Evolutionary conservation across 2,113 vertebrate species (phyloP), one percentile per base, ranked within the genome.

Genomic region (Seriola dumerili): DNA sequence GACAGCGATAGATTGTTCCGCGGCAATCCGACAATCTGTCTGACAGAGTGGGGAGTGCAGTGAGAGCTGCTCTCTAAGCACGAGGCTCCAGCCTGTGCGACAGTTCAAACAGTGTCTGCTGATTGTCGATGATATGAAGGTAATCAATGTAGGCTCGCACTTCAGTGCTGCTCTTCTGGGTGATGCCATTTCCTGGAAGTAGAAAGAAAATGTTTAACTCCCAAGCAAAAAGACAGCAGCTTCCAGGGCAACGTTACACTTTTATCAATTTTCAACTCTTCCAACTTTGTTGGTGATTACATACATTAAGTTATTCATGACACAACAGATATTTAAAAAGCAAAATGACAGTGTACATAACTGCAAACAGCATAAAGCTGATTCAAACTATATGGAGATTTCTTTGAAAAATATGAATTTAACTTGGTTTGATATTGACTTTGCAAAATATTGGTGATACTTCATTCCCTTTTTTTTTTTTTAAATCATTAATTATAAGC

Each of bases 41-140:
- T 54, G 71, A 63, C 64, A 42, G 21, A 36, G 67, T 23, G 75
- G 63, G 54, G 12, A 64, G 83, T 32, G 29, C 59, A 55, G 66
- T 16, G 5, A 52, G 66, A 80, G 79, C 34, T 54, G 54, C 50
- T 55, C 34, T 86, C 95, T 96, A 99, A 29, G 67, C 89, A 13
- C 97, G 96, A 0, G 98, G 98, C 94, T 99, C 98, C 86, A 99
- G 97, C 90, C 97, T 94, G 92, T 99, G 97, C 0, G 98, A 99
- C 82, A 99, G 97, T 81, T 98, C 97, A 57, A 99, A 99, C 77
- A 98, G 96, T 89, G 96, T 97, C 94, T 99, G 97, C 92, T 99
- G 98, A 97, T 96, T 99, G 95, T 99, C 97, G 2, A 99, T 97
- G 92, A 99, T 93, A 0, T 96, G 97, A 89, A 99, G 95, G 91